Base-by-base conservation (phyloP, 2,888 invertebrate species). In the Rhaphigaster nebulosa region DNA sequence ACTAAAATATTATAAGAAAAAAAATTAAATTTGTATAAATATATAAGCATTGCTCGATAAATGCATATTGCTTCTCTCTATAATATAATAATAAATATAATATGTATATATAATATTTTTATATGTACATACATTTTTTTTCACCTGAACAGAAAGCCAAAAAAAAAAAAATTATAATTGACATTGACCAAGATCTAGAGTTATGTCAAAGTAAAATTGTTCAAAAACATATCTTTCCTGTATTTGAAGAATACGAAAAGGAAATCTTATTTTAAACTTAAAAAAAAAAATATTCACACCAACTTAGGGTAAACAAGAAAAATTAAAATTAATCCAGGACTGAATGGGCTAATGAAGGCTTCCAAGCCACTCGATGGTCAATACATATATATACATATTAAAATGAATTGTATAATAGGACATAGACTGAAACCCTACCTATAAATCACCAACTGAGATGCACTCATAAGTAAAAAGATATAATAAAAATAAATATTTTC, bases 401-500 rank as follows among this genome's bases (percentile, higher is more conserved):
- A 18, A 29, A 65, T 29, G n/a, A 29, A 29, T 29, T 29, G 4
- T 65, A 65, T 65, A 65, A 65, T 29, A n/a, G 12, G 13, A 60
- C n/a, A n/a, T n/a, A n/a, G n/a, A 60, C n/a, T 23, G 34, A 29
- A 34, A 1, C 29, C 65, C 1, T 29, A 15, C 65, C 15, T 29
- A 65, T 0, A 15, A 65, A 65, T 15, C 60, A 15, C 29, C 65
- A 34, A 65, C 29, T 76, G 29, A 38, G 38, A 76, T 76, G 34
- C 38, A 38, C 38, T 38, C 38, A 76, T 76, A 76, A 76, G 23
- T 76, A 76, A 34, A 76, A 76, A 76, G 0, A 29, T 34, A 65
- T 65, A 23, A 76, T 76, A 34, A 76, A 76, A 76, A 76, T 76
- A 76, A 76, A 65, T 65, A 65, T 76, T 76, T 76, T 34, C 70